phyloP scores from a whole-genome alignment of 1,140 invertebrate genomes.

The Drosophila leontia region DNA sequence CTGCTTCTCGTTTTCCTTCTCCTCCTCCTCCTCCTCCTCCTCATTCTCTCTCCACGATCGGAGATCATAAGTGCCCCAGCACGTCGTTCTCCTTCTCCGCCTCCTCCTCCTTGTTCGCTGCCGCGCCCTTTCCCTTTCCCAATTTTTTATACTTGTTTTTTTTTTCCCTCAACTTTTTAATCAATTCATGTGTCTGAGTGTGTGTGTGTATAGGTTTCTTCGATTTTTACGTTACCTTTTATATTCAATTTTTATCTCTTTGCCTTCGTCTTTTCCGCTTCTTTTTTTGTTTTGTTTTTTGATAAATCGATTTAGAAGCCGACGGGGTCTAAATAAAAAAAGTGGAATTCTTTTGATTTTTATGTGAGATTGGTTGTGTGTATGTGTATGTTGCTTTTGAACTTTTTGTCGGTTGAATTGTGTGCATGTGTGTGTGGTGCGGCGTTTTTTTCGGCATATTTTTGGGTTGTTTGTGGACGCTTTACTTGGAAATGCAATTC shows the following conservation, averaged over 20 bases:
- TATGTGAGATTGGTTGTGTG: conserved; percentile 23
- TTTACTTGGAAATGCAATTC: conserved; percentile 80
- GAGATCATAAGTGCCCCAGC: conserved; percentile 54
- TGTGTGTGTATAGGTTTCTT: conserved; percentile 76
- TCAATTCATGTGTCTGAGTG: conserved; percentile 68
- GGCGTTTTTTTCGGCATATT: conserved; percentile 45
- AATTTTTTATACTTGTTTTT: conserved; percentile 43
- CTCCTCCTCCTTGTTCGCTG: conserved; percentile 14
- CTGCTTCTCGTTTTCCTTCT: conserved; percentile 8
- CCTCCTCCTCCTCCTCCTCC: neutral
- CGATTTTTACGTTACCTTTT: conserved; percentile 81
- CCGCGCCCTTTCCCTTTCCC: conserved; percentile 44
- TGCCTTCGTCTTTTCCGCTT: conserved; percentile 78
- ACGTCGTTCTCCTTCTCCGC: conserved; percentile 32
- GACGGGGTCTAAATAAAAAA: conserved; percentile 70
- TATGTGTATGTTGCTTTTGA: conserved; percentile 48
- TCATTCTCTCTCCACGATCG: conserved; percentile 27
- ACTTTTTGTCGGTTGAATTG: conserved; percentile 56
- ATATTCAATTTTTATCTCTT: conserved; percentile 81
- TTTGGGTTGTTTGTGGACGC: conserved; percentile 44
- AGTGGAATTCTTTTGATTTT: conserved; percentile 83
- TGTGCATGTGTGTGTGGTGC: conserved; percentile 25
- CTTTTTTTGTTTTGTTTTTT: conserved; percentile 69
- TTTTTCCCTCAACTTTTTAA: conserved; percentile 73
- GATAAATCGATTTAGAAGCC: conserved; percentile 83